Base-by-base conservation (phyloP, 2,113 vertebrate genomes). In the Tachycineta bicolor region DNA sequence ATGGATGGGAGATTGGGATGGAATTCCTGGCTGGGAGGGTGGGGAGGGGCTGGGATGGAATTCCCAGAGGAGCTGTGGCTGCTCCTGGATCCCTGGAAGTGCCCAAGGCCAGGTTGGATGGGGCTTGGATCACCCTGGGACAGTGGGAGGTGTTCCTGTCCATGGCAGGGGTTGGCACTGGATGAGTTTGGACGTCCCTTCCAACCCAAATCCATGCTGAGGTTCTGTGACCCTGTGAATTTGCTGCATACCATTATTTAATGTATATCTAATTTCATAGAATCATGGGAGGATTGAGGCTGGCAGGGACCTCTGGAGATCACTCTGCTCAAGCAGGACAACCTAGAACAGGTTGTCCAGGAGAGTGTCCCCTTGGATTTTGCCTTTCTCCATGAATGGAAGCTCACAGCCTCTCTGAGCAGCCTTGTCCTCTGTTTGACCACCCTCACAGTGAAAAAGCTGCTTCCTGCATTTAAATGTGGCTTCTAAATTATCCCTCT, bases 11-110 rank as follows among this genome's bases (percentile, higher is more conserved):
- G 2, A 5, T 4, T 64, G 25, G 85, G 34, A 25, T 9, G 16
- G 17, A 6, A 64, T 71, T 34, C 14, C 2, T 55, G 2, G 0
- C 56, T 34, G 37, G 0, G 63, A 77, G 25, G 31, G 19, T 31
- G 71, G 11, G 0, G 2, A 58, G 12, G 12, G 1, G 0, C 44
- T 59, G 64, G 56, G 5, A 23, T 5, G 13, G 10, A 2, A 0
- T 87, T 0, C 21, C 14, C 76, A 73, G 67, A 58, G 43, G 0
- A 23, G 34, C 17, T 73, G 75, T 31, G 75, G 58, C 29, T 64
- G 75, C 20, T 12, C 13, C 43, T 69, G 64, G 29, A 79, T 41
- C 49, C 41, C 34, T 73, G 67, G 50, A 0, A 56, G 6, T 64
- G 67, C 0, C 58, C 67, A 26, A 73, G 31, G 11, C 11, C 58